These are phyloP conservation scores for Microtus montanus DNA, from an alignment of 2,113 vertebrate species.

Conservation along the genomic window DNA sequence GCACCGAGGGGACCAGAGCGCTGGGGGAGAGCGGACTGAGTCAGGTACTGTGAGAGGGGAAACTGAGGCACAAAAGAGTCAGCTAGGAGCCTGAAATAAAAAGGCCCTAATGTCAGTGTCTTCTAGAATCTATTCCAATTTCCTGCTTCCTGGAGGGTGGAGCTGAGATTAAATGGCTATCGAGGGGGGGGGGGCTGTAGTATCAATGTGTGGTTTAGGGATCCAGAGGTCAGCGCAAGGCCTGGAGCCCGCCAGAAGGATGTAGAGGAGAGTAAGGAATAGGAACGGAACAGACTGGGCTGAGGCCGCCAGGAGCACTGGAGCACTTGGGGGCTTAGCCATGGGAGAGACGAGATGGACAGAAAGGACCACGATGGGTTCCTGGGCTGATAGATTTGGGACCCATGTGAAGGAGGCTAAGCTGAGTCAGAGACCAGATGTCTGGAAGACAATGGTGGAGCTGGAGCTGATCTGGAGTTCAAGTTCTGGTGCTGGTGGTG, in stretches of 20 bases:
- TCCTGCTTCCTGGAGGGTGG: slow-evolving; percentile 68
- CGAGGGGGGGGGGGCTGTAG: neutral
- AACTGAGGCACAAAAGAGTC: slow-evolving; percentile 55
- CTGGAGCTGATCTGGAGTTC: neutral
- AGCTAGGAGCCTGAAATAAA: neutral
- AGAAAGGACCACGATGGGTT: neutral
- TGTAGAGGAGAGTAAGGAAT: neutral
- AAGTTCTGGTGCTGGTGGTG: neutral
- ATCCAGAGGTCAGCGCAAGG: neutral
- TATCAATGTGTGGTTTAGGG: neutral
- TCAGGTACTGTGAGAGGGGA: slow-evolving; percentile 70
- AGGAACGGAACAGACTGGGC: neutral
- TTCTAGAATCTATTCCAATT: slow-evolving; percentile 41
- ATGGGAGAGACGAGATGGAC: neutral
- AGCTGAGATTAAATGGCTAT: neutral
- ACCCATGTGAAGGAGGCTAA: neutral
- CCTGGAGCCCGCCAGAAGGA: neutral
- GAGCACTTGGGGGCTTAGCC: neutral
- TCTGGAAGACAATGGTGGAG: neutral
- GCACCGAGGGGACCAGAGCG: slow-evolving; percentile 46
- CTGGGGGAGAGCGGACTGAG: slow-evolving; percentile 59
- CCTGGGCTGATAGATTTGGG: neutral
- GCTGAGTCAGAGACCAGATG: neutral
- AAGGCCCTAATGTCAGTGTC: neutral
- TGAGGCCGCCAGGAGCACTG: neutral